A percentile compares a stretch with the other conserved stretches of the same genome.
These are phyloP conservation scores for Bugulina stolonifera DNA, from an alignment of 2,888 invertebrate species.

Conservation along the genomic window DNA sequence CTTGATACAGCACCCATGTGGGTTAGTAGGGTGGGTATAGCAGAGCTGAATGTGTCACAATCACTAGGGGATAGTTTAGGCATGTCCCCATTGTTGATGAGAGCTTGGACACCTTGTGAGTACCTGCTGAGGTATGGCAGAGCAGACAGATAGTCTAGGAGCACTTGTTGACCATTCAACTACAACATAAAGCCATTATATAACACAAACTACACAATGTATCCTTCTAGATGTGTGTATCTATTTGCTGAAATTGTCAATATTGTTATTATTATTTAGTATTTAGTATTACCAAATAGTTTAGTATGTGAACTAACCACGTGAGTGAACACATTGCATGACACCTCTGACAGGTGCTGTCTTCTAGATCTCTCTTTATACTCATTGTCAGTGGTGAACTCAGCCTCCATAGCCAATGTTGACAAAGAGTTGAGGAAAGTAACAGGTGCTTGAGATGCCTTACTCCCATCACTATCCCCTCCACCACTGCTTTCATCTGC, in stretches of 20 bases:
- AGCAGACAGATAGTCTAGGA: slow-evolving; percentile 74
- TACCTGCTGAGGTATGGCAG: slow-evolving; percentile 66
- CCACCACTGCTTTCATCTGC: background rate
- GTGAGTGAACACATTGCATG: background rate
- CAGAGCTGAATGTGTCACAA: background rate
- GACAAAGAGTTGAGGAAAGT: slow-evolving; percentile 2
- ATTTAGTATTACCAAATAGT: too few species aligned
- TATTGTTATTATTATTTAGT: too few species aligned
- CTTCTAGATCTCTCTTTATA: background rate
- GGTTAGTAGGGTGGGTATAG: background rate
- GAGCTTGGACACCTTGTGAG: slow-evolving; percentile 58
- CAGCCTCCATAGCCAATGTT: background rate
- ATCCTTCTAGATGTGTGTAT: too few species aligned
- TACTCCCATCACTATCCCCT: background rate
- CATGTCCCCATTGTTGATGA: background rate
- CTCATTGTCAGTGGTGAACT: slow-evolving; percentile 16
- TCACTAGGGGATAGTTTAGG: background rate
- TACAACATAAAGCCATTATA: slow-evolving; percentile 61
- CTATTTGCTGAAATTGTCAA: too few species aligned
- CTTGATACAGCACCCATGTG: background rate
- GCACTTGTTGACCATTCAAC: slow-evolving; percentile 72
- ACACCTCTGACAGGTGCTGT: background rate
- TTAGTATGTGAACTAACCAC: background rate
- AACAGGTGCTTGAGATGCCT: too few species aligned
- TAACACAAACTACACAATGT: background rate